phyloP scores from a whole-genome alignment of 1,140 invertebrate genomes.

The Pogonus chalceus region DNA sequence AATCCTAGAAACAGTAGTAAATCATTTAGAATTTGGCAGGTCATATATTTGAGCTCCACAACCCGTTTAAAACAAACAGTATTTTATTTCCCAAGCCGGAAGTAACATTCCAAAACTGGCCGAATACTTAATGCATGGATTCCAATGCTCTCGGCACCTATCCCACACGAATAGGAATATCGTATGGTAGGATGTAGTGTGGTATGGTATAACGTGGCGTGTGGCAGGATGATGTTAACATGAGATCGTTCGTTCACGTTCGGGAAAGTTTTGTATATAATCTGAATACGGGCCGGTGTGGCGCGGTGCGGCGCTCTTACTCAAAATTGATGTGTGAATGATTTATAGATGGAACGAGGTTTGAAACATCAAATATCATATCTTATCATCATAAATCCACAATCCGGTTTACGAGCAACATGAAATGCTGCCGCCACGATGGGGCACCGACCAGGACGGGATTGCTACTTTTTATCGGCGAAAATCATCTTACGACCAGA shows the following conservation, averaged over 20 bases:
- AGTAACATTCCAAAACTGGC: neutral
- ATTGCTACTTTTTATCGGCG: too few species aligned
- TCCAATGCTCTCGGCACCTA: neutral
- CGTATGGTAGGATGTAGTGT: too few species aligned
- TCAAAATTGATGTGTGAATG: conserved; percentile 7
- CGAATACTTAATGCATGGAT: too few species aligned
- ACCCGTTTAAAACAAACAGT: neutral
- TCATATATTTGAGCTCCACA: neutral
- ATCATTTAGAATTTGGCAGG: neutral
- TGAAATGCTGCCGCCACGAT: neutral
- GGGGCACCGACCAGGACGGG: neutral
- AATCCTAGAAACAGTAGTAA: too few species aligned
- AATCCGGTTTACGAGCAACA: conserved; percentile 6
- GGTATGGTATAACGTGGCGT: too few species aligned
- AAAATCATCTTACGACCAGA: too few species aligned
- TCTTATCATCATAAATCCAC: conserved; percentile 10
- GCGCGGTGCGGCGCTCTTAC: neutral
- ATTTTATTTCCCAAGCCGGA: neutral
- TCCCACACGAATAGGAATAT: neutral
- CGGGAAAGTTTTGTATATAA: neutral
- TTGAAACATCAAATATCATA: conserved; percentile 5
- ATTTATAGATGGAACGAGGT: conserved; percentile 4
- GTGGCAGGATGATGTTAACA: too few species aligned
- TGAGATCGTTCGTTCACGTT: neutral
- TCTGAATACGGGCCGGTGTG: neutral